A percentile compares a stretch with the other conserved stretches of the same genome.
Evolutionary conservation across 2,113 vertebrate species (phyloP).

Genomic region (Scopus umbretta): DNA sequence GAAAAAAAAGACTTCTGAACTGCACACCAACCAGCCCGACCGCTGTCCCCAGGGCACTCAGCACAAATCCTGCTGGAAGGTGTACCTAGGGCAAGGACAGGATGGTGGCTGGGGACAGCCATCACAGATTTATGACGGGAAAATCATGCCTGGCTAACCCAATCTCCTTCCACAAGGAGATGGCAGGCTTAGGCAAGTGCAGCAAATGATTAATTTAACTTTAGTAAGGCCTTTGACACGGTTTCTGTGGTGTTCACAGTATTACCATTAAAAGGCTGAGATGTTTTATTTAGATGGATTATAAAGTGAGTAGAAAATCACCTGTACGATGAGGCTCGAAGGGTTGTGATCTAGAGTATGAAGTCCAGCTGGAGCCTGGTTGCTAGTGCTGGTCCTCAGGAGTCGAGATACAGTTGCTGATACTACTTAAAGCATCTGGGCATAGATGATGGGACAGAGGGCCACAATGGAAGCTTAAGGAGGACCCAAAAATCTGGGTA

Average conservation of each 20-base stretch:
- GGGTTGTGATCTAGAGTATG: neutral
- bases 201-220: neutral
- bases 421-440: neutral
- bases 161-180: neutral
- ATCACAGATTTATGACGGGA: neutral
- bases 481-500: neutral
- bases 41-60: neutral
- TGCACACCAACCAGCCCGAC: neutral
- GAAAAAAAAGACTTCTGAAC: neutral
- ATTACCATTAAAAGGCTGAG: neutral
- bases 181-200: neutral
- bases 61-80: neutral
- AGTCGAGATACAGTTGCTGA: neutral
- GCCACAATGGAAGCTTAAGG: neutral
- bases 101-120: neutral
- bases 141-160: neutral
- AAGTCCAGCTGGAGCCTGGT: neutral
- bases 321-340: neutral
- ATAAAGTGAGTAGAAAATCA: neutral
- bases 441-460: neutral
- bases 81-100: neutral
- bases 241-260: neutral
- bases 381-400: neutral
- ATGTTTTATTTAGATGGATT: neutral
- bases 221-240: neutral